Conservation (phyloP, 2,888 invertebrate species). For the Drosophila meridiana region DNA sequence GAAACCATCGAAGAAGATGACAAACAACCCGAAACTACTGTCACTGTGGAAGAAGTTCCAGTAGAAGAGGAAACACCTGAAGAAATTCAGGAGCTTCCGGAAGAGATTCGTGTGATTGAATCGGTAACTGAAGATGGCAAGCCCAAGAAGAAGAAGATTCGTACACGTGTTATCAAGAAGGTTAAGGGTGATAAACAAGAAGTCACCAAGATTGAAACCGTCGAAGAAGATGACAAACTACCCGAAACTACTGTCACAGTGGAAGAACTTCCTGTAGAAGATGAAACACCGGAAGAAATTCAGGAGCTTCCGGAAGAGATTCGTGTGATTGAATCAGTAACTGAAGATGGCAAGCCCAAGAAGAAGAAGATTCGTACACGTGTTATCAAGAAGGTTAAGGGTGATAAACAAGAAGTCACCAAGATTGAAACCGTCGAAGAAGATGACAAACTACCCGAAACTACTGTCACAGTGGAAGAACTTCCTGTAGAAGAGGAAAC, state of each 20-base stretch:
- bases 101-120: constrained; percentile 62
- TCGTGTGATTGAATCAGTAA: constrained; percentile 52
- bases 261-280: constrained; percentile 51
- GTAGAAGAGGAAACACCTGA: constrained; percentile 46
- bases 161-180: constrained; percentile 68
- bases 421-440: constrained; percentile 73
- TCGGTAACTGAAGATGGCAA: constrained; percentile 56
- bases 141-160: constrained; percentile 61
- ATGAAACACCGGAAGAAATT: constrained; percentile 37
- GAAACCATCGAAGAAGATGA: no score
- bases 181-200: constrained; percentile 69
- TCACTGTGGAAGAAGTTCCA: constrained; percentile 52
- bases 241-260: no score
- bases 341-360: constrained; percentile 59
- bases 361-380: constrained; percentile 67
- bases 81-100: constrained; percentile 54
- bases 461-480: constrained; percentile 60
- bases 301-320: constrained; percentile 66
- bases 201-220: constrained; percentile 68
- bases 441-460: constrained; percentile 63
- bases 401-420: constrained; percentile 67
- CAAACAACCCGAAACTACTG: no score
- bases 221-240: constrained; percentile 70
- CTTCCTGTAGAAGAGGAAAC: constrained; percentile 41
- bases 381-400: constrained; percentile 69